These are phyloP conservation scores for Bradynema listronoti DNA, from an alignment of 1,140 invertebrate genomes.

Conservation along the genomic window DNA sequence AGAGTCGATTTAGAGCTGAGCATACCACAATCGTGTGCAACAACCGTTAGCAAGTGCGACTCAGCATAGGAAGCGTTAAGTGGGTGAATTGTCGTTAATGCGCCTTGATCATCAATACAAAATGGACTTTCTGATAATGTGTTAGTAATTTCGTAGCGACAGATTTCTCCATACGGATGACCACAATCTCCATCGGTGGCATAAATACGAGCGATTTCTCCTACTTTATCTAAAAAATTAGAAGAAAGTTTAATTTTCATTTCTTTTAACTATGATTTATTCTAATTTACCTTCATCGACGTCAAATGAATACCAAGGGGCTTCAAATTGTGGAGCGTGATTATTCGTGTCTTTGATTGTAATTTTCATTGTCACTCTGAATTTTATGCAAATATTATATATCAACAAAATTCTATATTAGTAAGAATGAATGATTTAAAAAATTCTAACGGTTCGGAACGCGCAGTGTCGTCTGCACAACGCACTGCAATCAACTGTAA, in stretches of 20 bases:
- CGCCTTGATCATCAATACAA: conserved; percentile 50
- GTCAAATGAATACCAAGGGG: conserved; percentile 56
- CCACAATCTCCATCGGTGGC: conserved; percentile 52
- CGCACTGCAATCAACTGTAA: conserved; percentile 44
- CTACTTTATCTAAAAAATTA: conserved; percentile 32
- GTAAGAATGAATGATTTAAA: conserved; percentile 6
- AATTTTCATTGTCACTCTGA: conserved; percentile 51
- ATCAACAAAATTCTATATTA: conserved; percentile 20
- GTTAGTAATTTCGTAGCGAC: conserved; percentile 57
- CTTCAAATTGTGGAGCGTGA: conserved; percentile 55
- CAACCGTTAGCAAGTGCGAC: conserved; percentile 54
- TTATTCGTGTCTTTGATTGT: conserved; percentile 57
- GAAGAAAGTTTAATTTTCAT: conserved; percentile 4
- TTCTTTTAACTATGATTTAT: not conserved
- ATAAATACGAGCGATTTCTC: conserved; percentile 47
- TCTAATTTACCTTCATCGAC: conserved; percentile 42
- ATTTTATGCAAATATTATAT: conserved; percentile 17
- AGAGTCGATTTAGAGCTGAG: conserved; percentile 48
- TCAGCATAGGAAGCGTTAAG: conserved; percentile 47
- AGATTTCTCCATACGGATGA: conserved; percentile 55
- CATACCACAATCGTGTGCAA: conserved; percentile 57
- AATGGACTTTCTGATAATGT: conserved; percentile 52
- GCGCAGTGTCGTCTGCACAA: conserved; percentile 46
- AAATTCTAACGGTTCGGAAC: conserved; percentile 41
- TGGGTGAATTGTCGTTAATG: conserved; percentile 44